Evolutionary conservation across 2,888 invertebrate species (phyloP).

Genomic region (Drosophila paucipuncta): DNA sequence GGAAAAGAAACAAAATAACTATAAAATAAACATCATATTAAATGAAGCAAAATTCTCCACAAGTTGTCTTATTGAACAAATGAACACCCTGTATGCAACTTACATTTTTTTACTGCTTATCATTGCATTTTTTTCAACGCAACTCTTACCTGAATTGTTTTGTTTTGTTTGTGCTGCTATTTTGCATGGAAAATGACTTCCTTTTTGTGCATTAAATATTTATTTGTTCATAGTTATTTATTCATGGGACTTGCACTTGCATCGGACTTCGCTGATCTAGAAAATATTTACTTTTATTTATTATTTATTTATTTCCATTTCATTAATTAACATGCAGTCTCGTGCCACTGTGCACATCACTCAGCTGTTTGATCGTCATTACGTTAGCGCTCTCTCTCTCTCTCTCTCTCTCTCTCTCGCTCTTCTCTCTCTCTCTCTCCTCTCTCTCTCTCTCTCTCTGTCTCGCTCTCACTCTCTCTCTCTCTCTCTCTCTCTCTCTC

Average conservation of each 20-base stretch:
- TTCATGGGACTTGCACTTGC: neutral
- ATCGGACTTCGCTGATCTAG: neutral
- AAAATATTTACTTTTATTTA: neutral
- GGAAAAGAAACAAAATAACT: constrained; percentile 25
- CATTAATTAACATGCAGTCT: neutral
- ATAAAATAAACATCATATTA: constrained; percentile 64
- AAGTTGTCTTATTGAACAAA: neutral
- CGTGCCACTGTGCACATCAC: constrained; percentile 31
- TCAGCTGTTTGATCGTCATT: constrained; percentile 55
- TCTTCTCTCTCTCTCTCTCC: constrained; percentile 3
- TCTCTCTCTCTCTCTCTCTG: constrained; percentile 3
- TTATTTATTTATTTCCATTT: neutral
- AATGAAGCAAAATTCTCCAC: constrained; percentile 33
- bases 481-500: too few relatives aligned
- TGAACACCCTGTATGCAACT: constrained; percentile 4
- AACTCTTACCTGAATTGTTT: constrained; percentile 15
- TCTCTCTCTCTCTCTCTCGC: neutral
- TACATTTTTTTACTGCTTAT: constrained; percentile 5
- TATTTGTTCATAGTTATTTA: neutral
- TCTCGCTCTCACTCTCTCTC: neutral
- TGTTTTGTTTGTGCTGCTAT: neutral
- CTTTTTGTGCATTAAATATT: neutral
- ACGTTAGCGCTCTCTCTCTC: constrained; percentile 11
- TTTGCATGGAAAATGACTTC: neutral
- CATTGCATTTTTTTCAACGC: neutral